Base-by-base conservation (phyloP, 2,888 invertebrate genomes). In the Perdita meconis region DNA sequence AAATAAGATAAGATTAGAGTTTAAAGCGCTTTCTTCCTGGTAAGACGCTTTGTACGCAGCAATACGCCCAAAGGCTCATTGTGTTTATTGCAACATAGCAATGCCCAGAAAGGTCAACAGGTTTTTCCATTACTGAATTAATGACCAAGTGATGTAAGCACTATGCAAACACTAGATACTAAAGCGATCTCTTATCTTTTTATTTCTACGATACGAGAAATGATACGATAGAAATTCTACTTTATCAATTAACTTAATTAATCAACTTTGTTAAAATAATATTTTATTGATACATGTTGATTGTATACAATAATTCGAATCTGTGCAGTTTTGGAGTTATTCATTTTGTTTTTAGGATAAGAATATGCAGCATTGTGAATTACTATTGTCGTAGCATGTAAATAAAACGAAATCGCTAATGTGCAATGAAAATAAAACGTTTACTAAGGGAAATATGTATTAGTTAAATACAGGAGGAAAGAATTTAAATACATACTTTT, bases 1-100 rank as follows among this genome's bases (percentile, higher is more conserved):
- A 55, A 61, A 40, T 16, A n/a, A 83, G 83, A 84, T 84, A 84
- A 84, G 84, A 84, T 84, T 79, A 84, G 53, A 53, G 19, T 57
- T 19, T 50, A 47, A 22, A 65, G 47, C 30, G 50, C 24, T 63
- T 67, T 10, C 55, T 53, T 44, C 16, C n/a, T n/a, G n/a, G n/a
- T n/a, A 63, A 55, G 53, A n/a, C 16, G 38, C 22, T 36, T 42
- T 30, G 2, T 50, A 47, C 22, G 42, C 10, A 34, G 44, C 53
- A 44, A n/a, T 38, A 77, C 8, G 5, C 6, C 57, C 24, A 55
- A n/a, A 10, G 24, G 22, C 50, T 36, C 12, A 34, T 26, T 34
- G 8, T 30, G 34, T 50, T 56, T 19, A 24, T 19, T 30, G 10
- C 22, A 3, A 42, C 24, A 0, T 8, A 22, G 16, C 12, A 22